phyloP scores from a whole-genome alignment of 2,888 invertebrate genomes.

The Pecten maximus region DNA sequence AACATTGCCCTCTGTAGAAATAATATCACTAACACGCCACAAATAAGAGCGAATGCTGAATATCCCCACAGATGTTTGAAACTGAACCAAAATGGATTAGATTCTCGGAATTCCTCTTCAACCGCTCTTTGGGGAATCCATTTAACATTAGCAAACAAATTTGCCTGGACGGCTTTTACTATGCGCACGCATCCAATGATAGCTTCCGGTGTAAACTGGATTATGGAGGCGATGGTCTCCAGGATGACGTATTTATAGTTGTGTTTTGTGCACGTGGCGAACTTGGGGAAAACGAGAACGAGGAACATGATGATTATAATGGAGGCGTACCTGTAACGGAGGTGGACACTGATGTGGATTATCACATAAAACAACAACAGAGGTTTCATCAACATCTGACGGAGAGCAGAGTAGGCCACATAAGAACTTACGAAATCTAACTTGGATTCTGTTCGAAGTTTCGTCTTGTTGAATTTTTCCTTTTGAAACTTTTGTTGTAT shows the following conservation, averaged over 20 bases:
- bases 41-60: slow-evolving; percentile 65
- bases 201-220: slow-evolving; percentile 78
- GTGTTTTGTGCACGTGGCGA: slow-evolving; percentile 71
- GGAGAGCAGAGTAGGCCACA: slow-evolving; percentile 74
- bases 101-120: slow-evolving; percentile 74
- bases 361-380: slow-evolving; percentile 70
- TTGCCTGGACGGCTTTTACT: slow-evolving; percentile 71
- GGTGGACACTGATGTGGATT: slow-evolving; percentile 70
- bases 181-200: slow-evolving; percentile 76
- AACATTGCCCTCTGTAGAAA: slow-evolving; percentile 66
- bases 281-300: slow-evolving; percentile 76
- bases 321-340: slow-evolving; percentile 71
- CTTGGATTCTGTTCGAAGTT: slow-evolving; percentile 71
- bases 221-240: slow-evolving; percentile 73
- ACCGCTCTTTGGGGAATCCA: slow-evolving; percentile 78
- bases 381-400: slow-evolving; percentile 78
- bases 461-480: slow-evolving; percentile 72
- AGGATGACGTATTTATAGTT: slow-evolving; percentile 74
- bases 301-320: slow-evolving; percentile 74
- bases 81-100: slow-evolving; percentile 76
- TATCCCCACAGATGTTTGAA: slow-evolving; percentile 77
- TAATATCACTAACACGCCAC: slow-evolving; percentile 65
- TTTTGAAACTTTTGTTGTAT: slow-evolving; percentile 71
- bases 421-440: slow-evolving; percentile 75
- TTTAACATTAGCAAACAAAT: slow-evolving; percentile 70